Percentiles rank a stretch among this genome's conserved stretches.
These are phyloP conservation scores for Macroglossus sobrinus DNA, from an alignment of 2,113 vertebrate species.

Conservation along the genomic window DNA sequence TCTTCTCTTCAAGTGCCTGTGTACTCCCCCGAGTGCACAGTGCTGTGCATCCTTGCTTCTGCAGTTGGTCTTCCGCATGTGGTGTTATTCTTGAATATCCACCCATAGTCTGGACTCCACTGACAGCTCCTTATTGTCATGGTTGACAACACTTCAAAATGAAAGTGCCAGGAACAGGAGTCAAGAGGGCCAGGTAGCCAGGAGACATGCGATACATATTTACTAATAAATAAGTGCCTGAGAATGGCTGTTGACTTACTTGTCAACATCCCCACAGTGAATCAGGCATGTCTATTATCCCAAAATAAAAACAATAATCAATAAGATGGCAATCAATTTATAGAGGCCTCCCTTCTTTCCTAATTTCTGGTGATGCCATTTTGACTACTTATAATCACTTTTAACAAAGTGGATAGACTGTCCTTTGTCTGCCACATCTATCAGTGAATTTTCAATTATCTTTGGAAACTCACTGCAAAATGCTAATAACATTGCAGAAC, in stretches of 20 bases:
- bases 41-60: neutral
- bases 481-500: neutral
- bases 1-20: neutral
- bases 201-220: neutral
- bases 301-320: neutral
- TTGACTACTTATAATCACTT: neutral
- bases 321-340: neutral
- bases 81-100: neutral
- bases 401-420: neutral
- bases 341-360: neutral
- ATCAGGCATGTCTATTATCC: neutral
- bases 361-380: neutral
- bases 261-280: neutral
- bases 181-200: neutral
- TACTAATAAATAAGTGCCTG: neutral
- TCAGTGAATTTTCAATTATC: neutral
- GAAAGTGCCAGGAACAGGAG: neutral
- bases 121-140: neutral
- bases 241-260: neutral
- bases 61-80: neutral
- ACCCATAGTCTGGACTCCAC: neutral
- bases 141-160: neutral
- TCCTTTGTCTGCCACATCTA: neutral
- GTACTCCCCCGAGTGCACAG: rapidly evolving
- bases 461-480: neutral